phyloP scores from a whole-genome alignment of 1,140 invertebrate genomes.

The Saccostrea glomerata region DNA sequence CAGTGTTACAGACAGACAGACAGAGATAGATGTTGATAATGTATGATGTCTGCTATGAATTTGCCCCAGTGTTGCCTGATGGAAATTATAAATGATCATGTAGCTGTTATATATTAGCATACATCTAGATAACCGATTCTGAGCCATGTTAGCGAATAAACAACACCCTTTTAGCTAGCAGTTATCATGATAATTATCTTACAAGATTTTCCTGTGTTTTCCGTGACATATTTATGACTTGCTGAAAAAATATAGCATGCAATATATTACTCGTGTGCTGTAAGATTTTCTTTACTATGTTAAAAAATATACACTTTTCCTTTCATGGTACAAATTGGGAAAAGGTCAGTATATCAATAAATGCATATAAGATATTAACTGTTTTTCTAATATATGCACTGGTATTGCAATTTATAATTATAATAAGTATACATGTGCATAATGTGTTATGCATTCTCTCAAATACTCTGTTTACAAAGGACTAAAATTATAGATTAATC shows the following conservation, averaged over 20 bases:
- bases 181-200: background rate
- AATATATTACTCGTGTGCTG: background rate
- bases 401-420: too few species aligned
- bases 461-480: too few species aligned
- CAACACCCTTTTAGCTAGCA: constrained; percentile 11
- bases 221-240: background rate
- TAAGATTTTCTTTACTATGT: too few species aligned
- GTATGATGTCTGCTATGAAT: background rate
- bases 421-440: too few species aligned
- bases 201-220: constrained; percentile 10
- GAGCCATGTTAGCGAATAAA: constrained; percentile 2
- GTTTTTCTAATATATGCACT: too few species aligned
- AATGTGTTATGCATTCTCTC: too few species aligned
- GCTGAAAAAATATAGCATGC: constrained; percentile 28
- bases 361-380: too few species aligned
- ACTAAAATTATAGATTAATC: background rate
- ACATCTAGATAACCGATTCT: background rate
- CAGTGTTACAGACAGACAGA: background rate
- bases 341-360: too few species aligned
- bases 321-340: too few species aligned
- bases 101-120: background rate
- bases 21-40: background rate
- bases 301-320: too few species aligned
- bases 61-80: background rate
- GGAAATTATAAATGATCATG: background rate